Evolutionary conservation across 2,797 vertebrate genomes (phyloP).

Genomic region (Vireo griseus): DNA sequence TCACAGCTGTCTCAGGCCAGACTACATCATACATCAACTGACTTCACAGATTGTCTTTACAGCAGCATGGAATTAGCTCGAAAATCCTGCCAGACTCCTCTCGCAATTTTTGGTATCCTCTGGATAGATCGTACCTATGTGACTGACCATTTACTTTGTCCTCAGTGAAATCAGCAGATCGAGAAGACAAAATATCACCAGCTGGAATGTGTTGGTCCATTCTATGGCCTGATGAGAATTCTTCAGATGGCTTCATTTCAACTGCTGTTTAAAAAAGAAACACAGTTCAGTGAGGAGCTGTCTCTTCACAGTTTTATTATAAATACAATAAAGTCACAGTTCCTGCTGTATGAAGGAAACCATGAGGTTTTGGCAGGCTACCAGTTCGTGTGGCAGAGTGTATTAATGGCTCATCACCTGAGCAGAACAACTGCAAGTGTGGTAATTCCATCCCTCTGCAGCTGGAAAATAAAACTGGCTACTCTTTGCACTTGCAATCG

Average conservation of each 20-base stretch:
- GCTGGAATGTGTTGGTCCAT: conserved; percentile 13
- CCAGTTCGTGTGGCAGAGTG: not conserved
- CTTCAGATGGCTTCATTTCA: conserved; percentile 67
- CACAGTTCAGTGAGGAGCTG: not conserved
- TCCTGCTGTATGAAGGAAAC: not conserved
- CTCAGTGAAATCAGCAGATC: conserved; percentile 4
- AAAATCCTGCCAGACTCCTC: not conserved
- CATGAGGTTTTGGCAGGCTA: not conserved
- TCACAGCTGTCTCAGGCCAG: conserved; percentile 14
- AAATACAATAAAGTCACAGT: not conserved
- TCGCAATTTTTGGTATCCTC: not conserved
- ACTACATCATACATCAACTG: conserved; percentile 38
- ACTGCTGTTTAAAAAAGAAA: conserved; percentile 22
- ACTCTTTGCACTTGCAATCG: not conserved
- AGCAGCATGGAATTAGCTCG: conserved; percentile 26
- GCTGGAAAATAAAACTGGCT: not conserved
- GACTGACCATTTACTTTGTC: conserved; percentile 66
- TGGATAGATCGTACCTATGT: conserved; percentile 71
- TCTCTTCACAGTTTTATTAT: not conserved
- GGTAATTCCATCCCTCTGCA: not conserved
- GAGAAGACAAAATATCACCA: conserved; percentile 30
- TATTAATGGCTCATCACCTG: not conserved
- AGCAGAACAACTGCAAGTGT: not conserved
- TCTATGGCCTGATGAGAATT: conserved; percentile 64
- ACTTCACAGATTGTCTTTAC: conserved; percentile 50